These are phyloP conservation scores for Colletes collaris DNA, from an alignment of 2,888 invertebrate genomes.

Conservation along the genomic window DNA sequence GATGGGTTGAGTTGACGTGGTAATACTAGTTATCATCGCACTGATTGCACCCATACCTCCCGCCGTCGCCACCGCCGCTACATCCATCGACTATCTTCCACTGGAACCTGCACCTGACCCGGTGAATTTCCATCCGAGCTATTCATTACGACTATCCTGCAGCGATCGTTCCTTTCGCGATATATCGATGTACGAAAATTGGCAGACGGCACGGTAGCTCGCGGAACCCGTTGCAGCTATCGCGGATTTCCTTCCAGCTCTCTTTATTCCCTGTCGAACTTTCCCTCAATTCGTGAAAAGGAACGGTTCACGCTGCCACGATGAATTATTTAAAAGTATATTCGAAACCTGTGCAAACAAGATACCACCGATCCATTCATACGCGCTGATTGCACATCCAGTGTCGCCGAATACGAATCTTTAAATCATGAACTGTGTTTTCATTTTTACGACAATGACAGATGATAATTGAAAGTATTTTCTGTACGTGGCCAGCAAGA, in stretches of 20 bases:
- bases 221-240: conserved; percentile 38
- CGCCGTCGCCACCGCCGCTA: conserved; percentile 43
- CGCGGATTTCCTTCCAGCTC: not conserved
- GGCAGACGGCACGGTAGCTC: conserved; percentile 38
- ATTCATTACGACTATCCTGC: conserved; percentile 61
- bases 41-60: conserved; percentile 75
- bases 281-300: not conserved
- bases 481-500: no score
- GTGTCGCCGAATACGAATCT: no score
- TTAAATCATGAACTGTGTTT: no score
- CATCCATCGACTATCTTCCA: conserved; percentile 62
- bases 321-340: conserved; percentile 7
- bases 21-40: conserved; percentile 80
- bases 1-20: conserved; percentile 73
- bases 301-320: not conserved
- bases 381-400: no score
- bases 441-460: no score
- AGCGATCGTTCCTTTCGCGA: conserved; percentile 60
- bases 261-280: conserved; percentile 13
- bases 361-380: no score
- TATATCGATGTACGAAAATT: conserved; percentile 64
- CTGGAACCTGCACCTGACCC: conserved; percentile 59
- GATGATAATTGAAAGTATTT: no score
- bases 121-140: conserved; percentile 59
- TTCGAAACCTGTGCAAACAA: not conserved